These are phyloP conservation scores for Nudaria mundana DNA, from an alignment of 2,888 invertebrate species.

Conservation along the genomic window DNA sequence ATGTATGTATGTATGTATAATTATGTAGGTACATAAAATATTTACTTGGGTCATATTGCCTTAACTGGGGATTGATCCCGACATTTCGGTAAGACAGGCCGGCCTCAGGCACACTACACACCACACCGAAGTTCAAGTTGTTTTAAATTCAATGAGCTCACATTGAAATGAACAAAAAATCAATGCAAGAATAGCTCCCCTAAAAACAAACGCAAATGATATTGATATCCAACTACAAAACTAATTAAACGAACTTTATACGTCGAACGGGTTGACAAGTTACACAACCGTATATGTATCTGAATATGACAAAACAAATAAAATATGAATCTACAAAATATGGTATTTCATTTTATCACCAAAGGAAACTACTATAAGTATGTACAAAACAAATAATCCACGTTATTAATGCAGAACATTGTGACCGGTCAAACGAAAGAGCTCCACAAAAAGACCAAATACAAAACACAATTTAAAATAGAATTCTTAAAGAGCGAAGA, in stretches of 20 bases:
- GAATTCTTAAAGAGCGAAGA: constrained; percentile 78
- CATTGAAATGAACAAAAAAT: too few relatives aligned
- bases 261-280: background rate
- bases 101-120: too few relatives aligned
- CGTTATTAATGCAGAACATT: constrained; percentile 66
- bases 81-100: too few relatives aligned
- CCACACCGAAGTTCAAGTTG: too few relatives aligned
- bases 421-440: constrained; percentile 67
- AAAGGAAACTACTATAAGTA: constrained; percentile 26
- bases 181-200: too few relatives aligned
- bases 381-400: constrained; percentile 41
- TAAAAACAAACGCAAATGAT: constrained; percentile 3
- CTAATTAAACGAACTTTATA: constrained; percentile 8
- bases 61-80: too few relatives aligned
- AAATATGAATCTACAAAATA: constrained; percentile 29
- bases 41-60: too few relatives aligned
- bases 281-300: constrained; percentile 2
- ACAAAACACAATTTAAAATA: constrained; percentile 77
- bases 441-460: constrained; percentile 66
- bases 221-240: constrained; percentile 8
- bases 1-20: too few relatives aligned
- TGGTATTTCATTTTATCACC: constrained; percentile 24
- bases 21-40: too few relatives aligned
- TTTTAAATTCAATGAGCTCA: too few relatives aligned
- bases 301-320: constrained; percentile 21